phyloP scores from a whole-genome alignment of 2,113 vertebrate genomes.

The Etheostoma cragini region DNA sequence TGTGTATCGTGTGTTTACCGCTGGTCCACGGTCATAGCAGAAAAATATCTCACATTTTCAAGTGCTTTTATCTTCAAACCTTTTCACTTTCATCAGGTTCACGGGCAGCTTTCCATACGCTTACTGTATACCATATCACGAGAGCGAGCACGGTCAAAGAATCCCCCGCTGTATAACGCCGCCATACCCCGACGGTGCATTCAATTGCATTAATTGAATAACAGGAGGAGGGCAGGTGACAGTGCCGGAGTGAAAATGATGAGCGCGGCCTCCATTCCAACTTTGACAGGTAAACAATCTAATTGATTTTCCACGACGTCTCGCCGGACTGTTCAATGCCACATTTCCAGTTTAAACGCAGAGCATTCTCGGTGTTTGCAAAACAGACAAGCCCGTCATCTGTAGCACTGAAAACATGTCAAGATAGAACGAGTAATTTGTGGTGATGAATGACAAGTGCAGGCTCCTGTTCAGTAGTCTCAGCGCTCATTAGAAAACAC shows the following conservation, averaged over 20 bases:
- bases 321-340: slow-evolving; percentile 71
- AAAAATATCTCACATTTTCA: slow-evolving; percentile 46
- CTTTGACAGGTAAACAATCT: slow-evolving; percentile 86
- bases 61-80: slow-evolving; percentile 62
- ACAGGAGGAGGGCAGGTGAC: slow-evolving; percentile 73
- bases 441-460: slow-evolving; percentile 87
- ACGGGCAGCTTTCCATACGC: slow-evolving; percentile 48
- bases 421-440: slow-evolving; percentile 84
- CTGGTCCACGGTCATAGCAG: slow-evolving; percentile 19
- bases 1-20: slow-evolving; percentile 17
- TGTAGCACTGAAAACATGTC: slow-evolving; percentile 82
- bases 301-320: slow-evolving; percentile 82
- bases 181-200: slow-evolving; percentile 66
- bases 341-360: slow-evolving; percentile 72
- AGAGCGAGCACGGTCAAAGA: slow-evolving; percentile 45
- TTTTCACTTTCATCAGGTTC: slow-evolving; percentile 48
- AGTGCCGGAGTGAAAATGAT: slow-evolving; percentile 76
- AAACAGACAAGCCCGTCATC: slow-evolving; percentile 85
- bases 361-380: slow-evolving; percentile 74
- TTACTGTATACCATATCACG: slow-evolving; percentile 28
- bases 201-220: slow-evolving; percentile 79
- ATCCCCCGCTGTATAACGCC: slow-evolving; percentile 32
- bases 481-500: slow-evolving; percentile 87
- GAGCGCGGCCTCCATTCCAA: slow-evolving; percentile 77
- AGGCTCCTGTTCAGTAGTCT: slow-evolving; percentile 83